Conservation (phyloP, 2,888 invertebrate species). For the Drosophila atroscutellata region DNA sequence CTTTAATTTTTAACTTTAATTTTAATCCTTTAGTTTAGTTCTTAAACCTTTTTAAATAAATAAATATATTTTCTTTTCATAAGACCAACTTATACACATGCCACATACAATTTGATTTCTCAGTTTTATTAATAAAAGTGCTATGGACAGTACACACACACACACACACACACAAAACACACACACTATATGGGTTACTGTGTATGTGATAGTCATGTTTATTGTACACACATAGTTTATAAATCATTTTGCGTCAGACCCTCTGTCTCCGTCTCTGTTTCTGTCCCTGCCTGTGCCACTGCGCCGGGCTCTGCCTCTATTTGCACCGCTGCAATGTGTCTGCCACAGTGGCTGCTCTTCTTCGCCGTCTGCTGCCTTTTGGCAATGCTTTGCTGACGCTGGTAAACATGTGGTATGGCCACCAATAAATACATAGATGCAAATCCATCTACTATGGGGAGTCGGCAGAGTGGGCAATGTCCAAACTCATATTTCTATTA, state of each 20-base stretch:
- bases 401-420: constrained; percentile 63
- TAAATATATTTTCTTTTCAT: neutral
- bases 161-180: constrained; percentile 3
- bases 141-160: constrained; percentile 16
- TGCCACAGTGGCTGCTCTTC: constrained; percentile 53
- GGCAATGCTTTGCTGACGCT: constrained; percentile 76
- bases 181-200: constrained; percentile 5
- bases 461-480: constrained; percentile 13
- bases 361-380: constrained; percentile 69
- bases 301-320: constrained; percentile 35
- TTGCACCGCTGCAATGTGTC: constrained; percentile 32
- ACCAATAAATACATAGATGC: neutral
- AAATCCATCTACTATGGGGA: constrained; percentile 1
- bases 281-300: constrained; percentile 1
- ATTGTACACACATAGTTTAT: constrained; percentile 55
- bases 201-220: constrained; percentile 44
- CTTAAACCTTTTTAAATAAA: neutral
- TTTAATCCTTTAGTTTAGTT: too few relatives aligned
- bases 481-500: constrained; percentile 48
- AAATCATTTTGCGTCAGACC: constrained; percentile 80
- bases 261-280: constrained; percentile 17
- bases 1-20: too few relatives aligned
- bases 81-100: neutral
- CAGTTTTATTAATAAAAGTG: constrained; percentile 57
- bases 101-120: constrained; percentile 6